These are phyloP conservation scores for Conger conger DNA, from an alignment of 2,113 vertebrate species.

Conservation along the genomic window DNA sequence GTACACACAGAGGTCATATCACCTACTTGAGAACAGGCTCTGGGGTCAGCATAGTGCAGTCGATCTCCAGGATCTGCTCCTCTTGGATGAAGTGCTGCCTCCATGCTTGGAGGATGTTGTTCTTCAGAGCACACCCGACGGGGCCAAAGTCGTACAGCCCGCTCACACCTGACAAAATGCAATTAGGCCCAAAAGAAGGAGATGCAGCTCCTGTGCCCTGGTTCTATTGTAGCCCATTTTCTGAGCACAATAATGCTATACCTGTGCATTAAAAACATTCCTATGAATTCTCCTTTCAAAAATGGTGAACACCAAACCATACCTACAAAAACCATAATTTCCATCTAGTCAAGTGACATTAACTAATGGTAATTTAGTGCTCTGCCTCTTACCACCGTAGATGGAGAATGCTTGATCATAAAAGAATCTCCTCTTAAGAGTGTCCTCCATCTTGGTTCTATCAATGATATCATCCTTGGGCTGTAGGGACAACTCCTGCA, in stretches of 20 bases:
- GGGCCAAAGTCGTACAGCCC: slow-evolving; percentile 96
- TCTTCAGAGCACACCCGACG: slow-evolving; percentile 95
- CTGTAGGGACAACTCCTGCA: slow-evolving; percentile 88
- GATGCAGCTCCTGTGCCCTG: not conserved
- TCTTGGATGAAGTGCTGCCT: slow-evolving; percentile 98
- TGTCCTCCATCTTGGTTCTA: slow-evolving; percentile 95
- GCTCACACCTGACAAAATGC: slow-evolving; percentile 80
- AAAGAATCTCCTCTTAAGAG: slow-evolving; percentile 95
- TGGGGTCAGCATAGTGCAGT: slow-evolving; percentile 97
- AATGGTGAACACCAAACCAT: not conserved
- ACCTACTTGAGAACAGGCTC: slow-evolving; percentile 91
- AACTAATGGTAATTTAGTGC: not conserved
- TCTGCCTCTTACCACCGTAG: slow-evolving; percentile 93
- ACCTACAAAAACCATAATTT: not conserved
- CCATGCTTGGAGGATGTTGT: slow-evolving; percentile 94
- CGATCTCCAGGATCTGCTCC: slow-evolving; percentile 96
- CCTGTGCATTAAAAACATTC: not conserved
- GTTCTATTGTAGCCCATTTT: not conserved
- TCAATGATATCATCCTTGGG: slow-evolving; percentile 95
- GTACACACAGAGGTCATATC: not conserved
- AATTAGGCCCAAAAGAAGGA: not conserved
- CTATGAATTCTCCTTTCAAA: not conserved
- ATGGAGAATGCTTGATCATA: slow-evolving; percentile 98
- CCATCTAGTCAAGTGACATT: not conserved
- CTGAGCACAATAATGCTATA: not conserved